Base-by-base conservation (phyloP, 53 echinoderm and acorn worm genomes). In the Stichopus horrens region DNA sequence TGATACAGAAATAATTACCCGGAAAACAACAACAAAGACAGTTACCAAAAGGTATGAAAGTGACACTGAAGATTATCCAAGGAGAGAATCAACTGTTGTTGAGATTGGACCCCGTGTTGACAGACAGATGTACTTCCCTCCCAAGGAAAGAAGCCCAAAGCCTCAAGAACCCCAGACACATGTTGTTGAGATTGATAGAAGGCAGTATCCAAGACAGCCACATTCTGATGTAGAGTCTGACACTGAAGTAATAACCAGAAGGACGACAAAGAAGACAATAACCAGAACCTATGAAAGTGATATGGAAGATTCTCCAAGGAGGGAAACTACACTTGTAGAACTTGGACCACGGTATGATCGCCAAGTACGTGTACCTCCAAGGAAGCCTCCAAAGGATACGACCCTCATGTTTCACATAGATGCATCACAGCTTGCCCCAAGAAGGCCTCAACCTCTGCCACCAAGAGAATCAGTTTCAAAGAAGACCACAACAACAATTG, bases 401-500 rank as follows among this genome's bases (percentile, higher is more conserved):
- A 75, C 87, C 7, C 23, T 95, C 37, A 93, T 91, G 74, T 95
- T 95, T 75, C 74, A 92, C 66, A 92, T 94, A 74, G 93, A 94
- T 86, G 89, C 68, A 75, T 83, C 86, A 51, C 76, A 52, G 90
- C 80, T 67, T 92, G 80, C 56, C 73, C 89, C 54, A 75, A 54
- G 86, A 55, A 84, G 90, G 75, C 77, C 74, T 60, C 90, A 86
- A 8, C 80, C 66, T 60, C 83, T 53, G 9, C 89, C 74, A 58
- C 88, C 89, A 23, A 86, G 90, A 76, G 92, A 92, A 54, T 94
- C 92, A 0, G 57, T 92, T 18, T 92, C 94, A 85, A 91, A 91
- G 81, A 92, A 89, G 86, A 94, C 91, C 53, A 95, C 93, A 73
- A 96, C 94, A 63, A 91, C 91, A 55, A 93, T 94, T 57, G 91